A percentile compares a stretch with the other conserved stretches of the same genome.
phyloP scores from a whole-genome alignment of 2,113 vertebrate genomes.

The Epinephelus cyanopodus region DNA sequence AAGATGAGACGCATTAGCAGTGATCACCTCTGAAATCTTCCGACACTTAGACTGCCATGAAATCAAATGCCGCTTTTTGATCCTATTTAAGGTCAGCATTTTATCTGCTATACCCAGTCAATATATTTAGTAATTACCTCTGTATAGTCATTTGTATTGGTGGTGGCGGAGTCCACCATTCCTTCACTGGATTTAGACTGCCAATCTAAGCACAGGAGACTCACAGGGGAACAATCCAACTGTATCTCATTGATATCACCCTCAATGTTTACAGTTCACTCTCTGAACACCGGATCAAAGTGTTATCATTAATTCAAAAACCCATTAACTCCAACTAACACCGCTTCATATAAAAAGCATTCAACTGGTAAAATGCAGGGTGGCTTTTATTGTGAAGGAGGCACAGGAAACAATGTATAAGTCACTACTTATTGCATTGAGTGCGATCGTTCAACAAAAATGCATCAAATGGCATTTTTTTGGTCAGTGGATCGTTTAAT shows the following conservation, averaged over 20 bases:
- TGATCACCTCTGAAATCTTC: neutral
- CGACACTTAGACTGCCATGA: neutral
- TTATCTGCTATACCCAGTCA: neutral
- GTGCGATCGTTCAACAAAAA: neutral
- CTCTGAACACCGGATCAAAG: neutral
- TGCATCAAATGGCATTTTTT: neutral
- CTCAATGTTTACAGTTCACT: neutral
- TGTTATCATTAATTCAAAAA: slow-evolving; percentile 7
- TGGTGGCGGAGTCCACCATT: neutral
- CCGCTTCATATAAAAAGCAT: neutral
- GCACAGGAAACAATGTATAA: neutral
- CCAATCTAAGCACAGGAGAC: neutral
- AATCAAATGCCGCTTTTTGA: neutral
- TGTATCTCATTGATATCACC: neutral
- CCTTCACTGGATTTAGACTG: neutral
- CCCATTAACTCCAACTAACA: neutral
- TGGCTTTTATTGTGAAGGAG: neutral
- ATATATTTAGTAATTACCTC: neutral
- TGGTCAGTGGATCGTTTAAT: neutral
- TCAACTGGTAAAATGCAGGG: neutral
- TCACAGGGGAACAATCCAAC: neutral
- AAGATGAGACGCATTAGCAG: slow-evolving; percentile 13
- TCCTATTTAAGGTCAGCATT: neutral
- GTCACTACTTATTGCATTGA: neutral
- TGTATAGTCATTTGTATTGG: neutral